Evolutionary conservation across 37 sponge, comb jelly and placozoan species (phyloP), one percentile per base, ranked within the genome.

Genomic region (Agelas oroides): DNA sequence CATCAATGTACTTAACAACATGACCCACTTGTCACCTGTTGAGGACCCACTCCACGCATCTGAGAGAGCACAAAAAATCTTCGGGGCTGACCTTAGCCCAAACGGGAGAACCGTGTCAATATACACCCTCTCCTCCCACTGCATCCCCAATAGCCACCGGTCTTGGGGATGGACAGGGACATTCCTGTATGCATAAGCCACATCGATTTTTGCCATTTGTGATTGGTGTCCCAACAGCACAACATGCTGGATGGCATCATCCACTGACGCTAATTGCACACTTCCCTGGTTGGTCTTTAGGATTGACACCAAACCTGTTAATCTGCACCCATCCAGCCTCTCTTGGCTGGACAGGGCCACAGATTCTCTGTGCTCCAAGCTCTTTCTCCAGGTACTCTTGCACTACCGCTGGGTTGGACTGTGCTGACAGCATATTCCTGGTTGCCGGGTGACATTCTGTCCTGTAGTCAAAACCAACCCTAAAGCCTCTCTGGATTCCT

Each of bases 371-470:
- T 75, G 52, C 58, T 54, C 27, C 30, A 20, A 34, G 36, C 52
- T 71, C 71, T 11, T 71, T 71, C 38, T 34, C 34, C 25, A 71
- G 71, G 38, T 71, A 75, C 57, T 75, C 76, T 14, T 33, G 55
- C 25, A 75, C 33, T 5, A 75, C 76, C 57, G 52, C 25, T 56
- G 76, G 30, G 25, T 75, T 27, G 57, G 27, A 54, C 34, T 21
- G 0, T 27, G 34, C 76, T 55, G 76, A 75, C 27, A 28, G 76
- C 76, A 75, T 75, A 75, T 75, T 75, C 32, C 33, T 55, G 33
- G 55, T 14, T 19, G 67, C 67, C 13, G 24, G 13, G 14, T 25
- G n/a, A 14, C 13, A 14, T 14, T 19, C 24, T 13, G 13, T 18
- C n/a, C n/a, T n/a, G 14, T 25, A 18, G 23, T 56, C 18, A 25